These are phyloP conservation scores for Leptinotarsa texana DNA, from an alignment of 1,140 invertebrate genomes.

Conservation along the genomic window DNA sequence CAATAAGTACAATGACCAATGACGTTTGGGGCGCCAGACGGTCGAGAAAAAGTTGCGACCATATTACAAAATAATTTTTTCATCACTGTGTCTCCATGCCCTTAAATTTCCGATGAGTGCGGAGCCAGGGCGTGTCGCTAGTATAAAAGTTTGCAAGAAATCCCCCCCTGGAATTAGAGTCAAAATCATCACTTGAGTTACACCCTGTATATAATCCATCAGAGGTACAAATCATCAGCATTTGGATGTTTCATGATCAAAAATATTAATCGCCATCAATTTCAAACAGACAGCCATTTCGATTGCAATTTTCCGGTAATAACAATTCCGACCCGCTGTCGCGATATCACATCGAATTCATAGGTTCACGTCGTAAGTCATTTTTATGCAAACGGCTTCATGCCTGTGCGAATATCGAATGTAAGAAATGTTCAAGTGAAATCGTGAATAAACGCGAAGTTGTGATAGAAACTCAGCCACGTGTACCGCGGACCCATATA, in stretches of 20 bases:
- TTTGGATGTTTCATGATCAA: neutral
- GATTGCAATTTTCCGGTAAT: constrained; percentile 1
- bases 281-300: neutral
- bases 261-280: neutral
- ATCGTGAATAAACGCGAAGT: constrained; percentile 2
- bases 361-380: neutral
- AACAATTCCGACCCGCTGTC: neutral
- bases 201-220: neutral
- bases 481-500: neutral
- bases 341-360: constrained; percentile 5
- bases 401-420: neutral
- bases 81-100: too few relatives aligned
- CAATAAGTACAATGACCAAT: too few relatives aligned
- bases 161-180: too few relatives aligned
- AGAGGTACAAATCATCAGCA: neutral
- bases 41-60: too few relatives aligned
- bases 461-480: neutral
- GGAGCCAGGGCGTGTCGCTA: too few relatives aligned
- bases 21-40: too few relatives aligned
- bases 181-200: too few relatives aligned
- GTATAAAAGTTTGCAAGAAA: too few relatives aligned
- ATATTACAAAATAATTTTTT: too few relatives aligned
- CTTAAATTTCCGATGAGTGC: too few relatives aligned
- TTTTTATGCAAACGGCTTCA: constrained; percentile 3
- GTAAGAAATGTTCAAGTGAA: constrained; percentile 3